Percentiles rank a stretch among this genome's conserved stretches.
Conservation (phyloP, 2,113 vertebrate species). For the Istiophorus platypterus region DNA sequence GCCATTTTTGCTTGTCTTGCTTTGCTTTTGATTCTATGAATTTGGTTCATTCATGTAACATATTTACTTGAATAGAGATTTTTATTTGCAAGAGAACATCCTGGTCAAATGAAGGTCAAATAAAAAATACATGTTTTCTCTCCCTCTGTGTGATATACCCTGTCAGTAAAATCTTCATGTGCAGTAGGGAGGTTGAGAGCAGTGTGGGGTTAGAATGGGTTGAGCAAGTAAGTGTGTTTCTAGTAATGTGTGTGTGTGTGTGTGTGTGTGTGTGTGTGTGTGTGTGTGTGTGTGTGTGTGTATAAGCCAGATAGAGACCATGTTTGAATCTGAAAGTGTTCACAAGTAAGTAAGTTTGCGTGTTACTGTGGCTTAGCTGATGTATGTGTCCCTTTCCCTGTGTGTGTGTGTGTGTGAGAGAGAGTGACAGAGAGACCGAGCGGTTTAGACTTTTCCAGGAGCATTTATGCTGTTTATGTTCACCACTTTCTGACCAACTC, state of each 20-base stretch:
- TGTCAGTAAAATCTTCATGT: neutral
- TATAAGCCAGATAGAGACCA: conserved; percentile 13
- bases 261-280: conserved; percentile 9
- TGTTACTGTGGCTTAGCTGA: conserved; percentile 43
- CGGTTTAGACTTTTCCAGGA: conserved; percentile 32
- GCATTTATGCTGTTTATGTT: conserved; percentile 55
- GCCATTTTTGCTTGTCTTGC: neutral
- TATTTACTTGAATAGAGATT: neutral
- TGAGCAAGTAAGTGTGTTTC: conserved; percentile 39
- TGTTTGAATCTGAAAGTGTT: conserved; percentile 45
- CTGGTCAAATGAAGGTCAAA: neutral
- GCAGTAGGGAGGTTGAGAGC: neutral
- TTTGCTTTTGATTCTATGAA: neutral
- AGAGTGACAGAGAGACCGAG: conserved; percentile 1
- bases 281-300: conserved; percentile 19
- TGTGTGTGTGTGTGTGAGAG: conserved; percentile 32
- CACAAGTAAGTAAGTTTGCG: conserved; percentile 48
- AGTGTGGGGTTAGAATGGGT: conserved; percentile 12
- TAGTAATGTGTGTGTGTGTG: conserved; percentile 42
- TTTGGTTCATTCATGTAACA: neutral
- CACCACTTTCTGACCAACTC: conserved; percentile 64
- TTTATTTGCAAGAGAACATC: neutral
- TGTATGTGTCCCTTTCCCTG: conserved; percentile 16
- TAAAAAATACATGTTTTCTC: neutral
- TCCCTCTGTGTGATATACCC: neutral